Percentiles rank a stretch among this genome's conserved stretches.
Evolutionary conservation across 2,113 vertebrate species (phyloP).

Genomic region (Xiphophorus maculatus): DNA sequence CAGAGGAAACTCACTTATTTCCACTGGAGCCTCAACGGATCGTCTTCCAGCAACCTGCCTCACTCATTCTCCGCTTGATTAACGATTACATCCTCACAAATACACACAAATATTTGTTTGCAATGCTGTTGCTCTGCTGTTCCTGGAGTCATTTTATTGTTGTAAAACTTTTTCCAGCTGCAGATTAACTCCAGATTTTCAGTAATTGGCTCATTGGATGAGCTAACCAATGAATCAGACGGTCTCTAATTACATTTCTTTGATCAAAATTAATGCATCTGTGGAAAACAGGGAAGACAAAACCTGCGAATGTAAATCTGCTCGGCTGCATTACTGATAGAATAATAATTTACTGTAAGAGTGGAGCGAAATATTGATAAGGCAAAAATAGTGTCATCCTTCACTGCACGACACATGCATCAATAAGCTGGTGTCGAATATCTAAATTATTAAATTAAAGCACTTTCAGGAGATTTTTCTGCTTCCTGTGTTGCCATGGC

Average conservation of each 20-base stretch:
- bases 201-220: background rate
- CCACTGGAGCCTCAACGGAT: background rate
- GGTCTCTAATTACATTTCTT: background rate
- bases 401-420: background rate
- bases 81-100: background rate
- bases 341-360: background rate
- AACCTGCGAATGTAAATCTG: background rate
- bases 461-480: background rate
- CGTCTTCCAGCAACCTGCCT: background rate
- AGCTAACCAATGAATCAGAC: background rate
- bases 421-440: background rate
- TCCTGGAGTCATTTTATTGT: background rate
- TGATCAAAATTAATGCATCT: slow-evolving; percentile 1
- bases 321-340: background rate
- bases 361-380: background rate
- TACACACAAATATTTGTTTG: background rate
- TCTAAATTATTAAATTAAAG: background rate
- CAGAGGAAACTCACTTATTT: background rate
- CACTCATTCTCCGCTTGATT: background rate
- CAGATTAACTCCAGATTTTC: background rate
- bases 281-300: background rate
- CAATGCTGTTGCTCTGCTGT: background rate
- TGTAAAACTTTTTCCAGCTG: background rate
- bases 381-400: background rate
- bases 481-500: background rate